Conservation (phyloP, 2,113 vertebrate genomes). For the Chamaetylas fuelleborni region DNA sequence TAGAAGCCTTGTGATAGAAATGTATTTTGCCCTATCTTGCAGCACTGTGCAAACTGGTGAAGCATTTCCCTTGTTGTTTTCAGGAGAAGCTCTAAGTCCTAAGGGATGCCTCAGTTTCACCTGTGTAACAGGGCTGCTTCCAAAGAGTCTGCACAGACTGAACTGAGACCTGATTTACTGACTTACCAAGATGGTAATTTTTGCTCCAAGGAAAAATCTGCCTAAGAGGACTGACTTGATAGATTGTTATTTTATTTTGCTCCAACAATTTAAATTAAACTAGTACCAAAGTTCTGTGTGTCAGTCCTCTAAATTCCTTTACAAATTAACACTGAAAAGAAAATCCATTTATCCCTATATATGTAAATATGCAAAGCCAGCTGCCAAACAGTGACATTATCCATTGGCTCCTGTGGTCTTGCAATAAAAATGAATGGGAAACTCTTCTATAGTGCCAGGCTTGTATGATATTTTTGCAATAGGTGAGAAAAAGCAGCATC, state of each 20-base stretch:
- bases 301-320: slow-evolving; percentile 30
- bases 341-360: slow-evolving; percentile 19
- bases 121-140: neutral
- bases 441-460: neutral
- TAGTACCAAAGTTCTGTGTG: neutral
- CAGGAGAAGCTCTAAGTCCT: neutral
- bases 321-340: slow-evolving; percentile 47
- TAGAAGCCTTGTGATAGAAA: neutral
- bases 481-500: slow-evolving; percentile 29
- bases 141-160: neutral
- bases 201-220: neutral
- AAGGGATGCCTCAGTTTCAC: neutral
- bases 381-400: slow-evolving; percentile 33
- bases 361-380: slow-evolving; percentile 39
- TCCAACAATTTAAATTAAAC: slow-evolving; percentile 15
- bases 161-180: neutral
- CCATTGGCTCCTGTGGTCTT: neutral
- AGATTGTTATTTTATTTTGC: slow-evolving; percentile 5
- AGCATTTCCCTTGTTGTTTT: neutral
- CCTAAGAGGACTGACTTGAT: neutral
- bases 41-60: neutral
- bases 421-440: neutral
- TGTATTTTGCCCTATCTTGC: neutral
- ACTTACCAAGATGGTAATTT: neutral
- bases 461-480: slow-evolving; percentile 22